Evolutionary conservation across 2,888 invertebrate genomes (phyloP).

Genomic region (Cheilosia pagana): DNA sequence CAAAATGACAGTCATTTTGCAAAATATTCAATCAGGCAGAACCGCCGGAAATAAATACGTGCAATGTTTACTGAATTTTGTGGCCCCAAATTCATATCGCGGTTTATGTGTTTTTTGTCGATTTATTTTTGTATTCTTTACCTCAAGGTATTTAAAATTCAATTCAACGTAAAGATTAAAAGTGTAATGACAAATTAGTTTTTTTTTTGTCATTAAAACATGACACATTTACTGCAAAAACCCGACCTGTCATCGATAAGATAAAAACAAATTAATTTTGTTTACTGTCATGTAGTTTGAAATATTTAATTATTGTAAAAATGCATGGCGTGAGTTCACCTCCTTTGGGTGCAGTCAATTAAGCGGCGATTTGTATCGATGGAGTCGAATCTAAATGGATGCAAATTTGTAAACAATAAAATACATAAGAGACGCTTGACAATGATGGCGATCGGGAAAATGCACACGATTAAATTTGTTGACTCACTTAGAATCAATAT

Average conservation of each 20-base stretch:
- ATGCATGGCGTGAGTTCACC: no score
- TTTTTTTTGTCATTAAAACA: constrained; percentile 5
- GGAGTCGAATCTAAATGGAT: no score
- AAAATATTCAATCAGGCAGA: constrained; percentile 3
- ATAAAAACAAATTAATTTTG: constrained; percentile 6
- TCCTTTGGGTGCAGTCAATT: no score
- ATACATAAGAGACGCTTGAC: no score
- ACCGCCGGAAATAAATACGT: constrained; percentile 34
- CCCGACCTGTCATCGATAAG: constrained; percentile 1
- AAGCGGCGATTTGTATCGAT: no score
- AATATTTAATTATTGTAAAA: no score
- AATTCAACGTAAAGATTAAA: constrained; percentile 17
- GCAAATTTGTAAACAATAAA: no score
- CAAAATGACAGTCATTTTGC: neutral
- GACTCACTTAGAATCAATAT: no score
- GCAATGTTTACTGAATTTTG: constrained; percentile 18
- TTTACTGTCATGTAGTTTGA: neutral
- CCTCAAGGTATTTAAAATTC: constrained; percentile 27
- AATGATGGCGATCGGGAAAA: no score
- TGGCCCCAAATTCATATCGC: constrained; percentile 10
- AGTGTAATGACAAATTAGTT: constrained; percentile 18
- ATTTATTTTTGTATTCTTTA: neutral
- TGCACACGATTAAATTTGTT: no score
- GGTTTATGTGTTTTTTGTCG: neutral
- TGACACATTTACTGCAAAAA: constrained; percentile 2